Conservation (phyloP, 2,888 invertebrate species). For the Dicyrtomina minuta region DNA sequence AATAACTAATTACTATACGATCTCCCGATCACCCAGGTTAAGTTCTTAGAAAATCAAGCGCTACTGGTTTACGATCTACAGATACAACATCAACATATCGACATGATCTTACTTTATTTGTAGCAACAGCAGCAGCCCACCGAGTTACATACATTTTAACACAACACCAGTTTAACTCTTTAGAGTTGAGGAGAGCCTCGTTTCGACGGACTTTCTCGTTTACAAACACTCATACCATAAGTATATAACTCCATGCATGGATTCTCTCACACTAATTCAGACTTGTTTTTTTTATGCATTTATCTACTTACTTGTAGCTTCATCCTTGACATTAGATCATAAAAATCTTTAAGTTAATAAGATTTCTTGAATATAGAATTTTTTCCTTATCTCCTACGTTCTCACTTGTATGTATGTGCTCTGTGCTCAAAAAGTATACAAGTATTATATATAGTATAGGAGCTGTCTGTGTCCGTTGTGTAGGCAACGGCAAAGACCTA, state of each 20-base stretch:
- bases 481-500: too few relatives aligned
- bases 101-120: neutral
- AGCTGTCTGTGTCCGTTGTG: too few relatives aligned
- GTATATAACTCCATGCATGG: neutral
- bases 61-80: too few relatives aligned
- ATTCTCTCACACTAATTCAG: neutral
- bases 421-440: too few relatives aligned
- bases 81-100: neutral
- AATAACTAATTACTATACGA: neutral
- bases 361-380: conserved; percentile 5
- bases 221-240: neutral
- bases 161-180: neutral
- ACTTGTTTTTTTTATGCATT: neutral
- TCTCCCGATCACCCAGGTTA: conserved; percentile 7
- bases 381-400: neutral
- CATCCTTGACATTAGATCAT: conserved; percentile 3
- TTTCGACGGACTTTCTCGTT: neutral
- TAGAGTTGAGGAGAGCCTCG: neutral
- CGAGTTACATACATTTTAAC: too few relatives aligned
- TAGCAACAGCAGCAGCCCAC: neutral
- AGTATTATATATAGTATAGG: too few relatives aligned
- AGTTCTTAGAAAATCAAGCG: too few relatives aligned
- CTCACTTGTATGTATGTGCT: too few relatives aligned
- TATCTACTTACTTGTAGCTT: neutral
- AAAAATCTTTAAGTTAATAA: neutral